Evolutionary conservation across 2,797 vertebrate genomes (phyloP), one percentile per base, ranked within the genome.

Genomic region (Typhlichthys eigenmanni): DNA sequence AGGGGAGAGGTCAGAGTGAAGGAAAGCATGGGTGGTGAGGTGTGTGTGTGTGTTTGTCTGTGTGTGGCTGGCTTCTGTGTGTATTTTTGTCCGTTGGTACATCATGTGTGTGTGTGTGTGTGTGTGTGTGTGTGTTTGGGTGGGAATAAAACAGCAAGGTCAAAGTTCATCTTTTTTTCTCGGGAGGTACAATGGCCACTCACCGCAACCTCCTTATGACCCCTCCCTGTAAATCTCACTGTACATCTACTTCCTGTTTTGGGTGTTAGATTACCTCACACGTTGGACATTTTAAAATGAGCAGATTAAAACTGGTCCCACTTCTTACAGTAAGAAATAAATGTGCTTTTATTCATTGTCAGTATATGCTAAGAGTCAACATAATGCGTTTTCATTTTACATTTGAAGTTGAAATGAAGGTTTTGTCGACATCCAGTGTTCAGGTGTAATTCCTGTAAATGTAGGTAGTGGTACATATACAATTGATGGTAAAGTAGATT

Each of bases 1-100:
- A 29, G 43, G 45, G 48, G 62, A 64, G 79, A 85, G 81, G 86
- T 85, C 82, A 78, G 57, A 58, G 75, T 67, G 76, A 78, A 77
- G 72, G 74, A 78, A 77, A 77, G 74, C 38, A 54, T 63, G 75
- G 57, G 78, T 68, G 78, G 63, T 49, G 69, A 68, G 71, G 54
- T 60, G 16, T 9, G 69, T 8, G 72, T 49, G 61, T 65, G 24
- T 24, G 64, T 13, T 10, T n/a, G 8, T 2, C 6, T 10, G 52
- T 34, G n/a, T 52, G 29, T 9, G 16, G n/a, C 51, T 61, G 55
- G 1, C 34, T 34, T 34, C 34, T 9, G 69, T 8, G 72, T 49
- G 63, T 65, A 14, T 24, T 58, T 13, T 13, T n/a, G 12, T 2
- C 6, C 3, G 51, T 34, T 12, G 47, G 16, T 5, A 13, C 52